phyloP scores from a whole-genome alignment of 2,113 vertebrate species.

The Hystrix brachyura region DNA sequence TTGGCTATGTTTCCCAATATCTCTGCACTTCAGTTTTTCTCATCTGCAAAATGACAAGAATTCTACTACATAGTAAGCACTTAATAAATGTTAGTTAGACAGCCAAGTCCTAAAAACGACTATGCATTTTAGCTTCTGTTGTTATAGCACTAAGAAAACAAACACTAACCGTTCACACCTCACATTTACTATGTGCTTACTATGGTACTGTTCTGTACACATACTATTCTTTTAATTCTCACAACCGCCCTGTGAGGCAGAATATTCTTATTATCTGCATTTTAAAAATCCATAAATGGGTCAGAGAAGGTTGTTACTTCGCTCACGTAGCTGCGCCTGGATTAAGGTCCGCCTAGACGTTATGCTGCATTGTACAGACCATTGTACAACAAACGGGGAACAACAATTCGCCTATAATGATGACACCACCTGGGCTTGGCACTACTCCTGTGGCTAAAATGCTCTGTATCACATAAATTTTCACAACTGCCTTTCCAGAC shows the following conservation, averaged over 20 bases:
- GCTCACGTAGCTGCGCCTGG: background rate
- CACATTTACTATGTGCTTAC: background rate
- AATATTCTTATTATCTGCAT: background rate
- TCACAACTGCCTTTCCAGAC: background rate
- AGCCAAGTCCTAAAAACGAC: background rate
- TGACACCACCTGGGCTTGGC: background rate
- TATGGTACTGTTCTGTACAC: background rate
- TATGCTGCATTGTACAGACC: too few species aligned
- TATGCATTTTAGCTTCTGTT: background rate
- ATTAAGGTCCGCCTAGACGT: background rate
- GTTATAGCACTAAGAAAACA: background rate
- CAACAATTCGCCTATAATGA: background rate
- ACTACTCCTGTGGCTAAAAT: background rate
- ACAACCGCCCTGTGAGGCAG: background rate
- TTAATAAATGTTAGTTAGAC: background rate
- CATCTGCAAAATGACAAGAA: constrained; percentile 53
- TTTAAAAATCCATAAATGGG: background rate
- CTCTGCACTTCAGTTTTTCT: constrained; percentile 5
- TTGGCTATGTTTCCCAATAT: background rate
- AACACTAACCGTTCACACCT: background rate
- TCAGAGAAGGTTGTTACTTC: background rate
- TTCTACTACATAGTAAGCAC: background rate
- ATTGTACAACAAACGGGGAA: background rate
- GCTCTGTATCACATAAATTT: background rate
- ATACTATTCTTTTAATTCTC: background rate